Percentiles rank a stretch among this genome's conserved stretches.
Evolutionary conservation across 2,797 vertebrate species (phyloP).

Genomic region (Clarias platycephalus): DNA sequence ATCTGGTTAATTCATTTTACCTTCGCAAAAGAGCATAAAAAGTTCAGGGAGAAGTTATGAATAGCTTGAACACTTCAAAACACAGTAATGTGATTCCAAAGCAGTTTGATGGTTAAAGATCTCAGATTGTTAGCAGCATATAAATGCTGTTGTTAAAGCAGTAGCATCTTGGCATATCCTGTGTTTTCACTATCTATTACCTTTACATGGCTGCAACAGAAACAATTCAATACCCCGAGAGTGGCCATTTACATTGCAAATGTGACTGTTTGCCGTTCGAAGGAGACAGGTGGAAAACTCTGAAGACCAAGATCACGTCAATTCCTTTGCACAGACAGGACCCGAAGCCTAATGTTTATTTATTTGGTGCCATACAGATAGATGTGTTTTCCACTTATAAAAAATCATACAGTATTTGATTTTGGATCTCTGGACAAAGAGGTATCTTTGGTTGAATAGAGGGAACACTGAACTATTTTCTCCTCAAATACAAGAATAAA

Average conservation of each 20-base stretch:
- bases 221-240: constrained; percentile 77
- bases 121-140: neutral
- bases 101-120: neutral
- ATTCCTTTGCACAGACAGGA: constrained; percentile 56
- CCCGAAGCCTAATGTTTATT: constrained; percentile 51
- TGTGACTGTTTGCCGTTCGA: constrained; percentile 71
- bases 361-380: constrained; percentile 44
- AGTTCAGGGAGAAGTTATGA: neutral
- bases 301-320: constrained; percentile 65
- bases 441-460: neutral
- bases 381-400: constrained; percentile 45
- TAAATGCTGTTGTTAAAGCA: constrained; percentile 63
- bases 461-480: neutral
- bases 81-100: constrained; percentile 38
- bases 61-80: neutral
- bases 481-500: neutral
- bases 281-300: constrained; percentile 64
- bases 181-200: constrained; percentile 78
- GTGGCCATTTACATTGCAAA: constrained; percentile 76
- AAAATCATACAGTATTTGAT: constrained; percentile 26
- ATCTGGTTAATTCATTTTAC: constrained; percentile 8
- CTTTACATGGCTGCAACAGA: constrained; percentile 77
- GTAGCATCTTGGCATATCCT: constrained; percentile 70
- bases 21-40: neutral
- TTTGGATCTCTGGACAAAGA: neutral